phyloP scores from a whole-genome alignment of 2,797 vertebrate species.

The Kryptopterus vitreolus region DNA sequence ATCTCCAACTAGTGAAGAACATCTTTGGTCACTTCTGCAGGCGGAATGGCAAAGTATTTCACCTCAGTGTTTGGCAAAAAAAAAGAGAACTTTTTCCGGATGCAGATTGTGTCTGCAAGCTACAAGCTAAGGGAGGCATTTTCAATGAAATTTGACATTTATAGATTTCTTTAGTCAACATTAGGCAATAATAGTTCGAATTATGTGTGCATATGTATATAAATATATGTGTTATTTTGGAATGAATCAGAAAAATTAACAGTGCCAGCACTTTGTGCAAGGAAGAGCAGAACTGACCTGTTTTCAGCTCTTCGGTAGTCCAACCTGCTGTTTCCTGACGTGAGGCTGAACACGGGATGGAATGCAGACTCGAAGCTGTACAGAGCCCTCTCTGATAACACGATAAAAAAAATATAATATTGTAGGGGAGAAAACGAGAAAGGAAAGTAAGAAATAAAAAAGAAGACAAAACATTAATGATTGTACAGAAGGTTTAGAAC shows the following conservation, averaged over 20 bases:
- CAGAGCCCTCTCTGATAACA: conserved; percentile 83
- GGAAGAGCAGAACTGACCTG: conserved; percentile 73
- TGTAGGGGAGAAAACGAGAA: not conserved
- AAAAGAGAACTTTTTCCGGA: too few relatives aligned
- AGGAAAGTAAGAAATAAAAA: not conserved
- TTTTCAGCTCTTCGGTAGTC: conserved; percentile 92
- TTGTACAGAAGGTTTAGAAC: not conserved
- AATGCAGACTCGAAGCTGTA: conserved; percentile 95
- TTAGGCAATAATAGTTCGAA: not conserved
- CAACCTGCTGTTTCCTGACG: conserved; percentile 85
- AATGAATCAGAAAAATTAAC: not conserved
- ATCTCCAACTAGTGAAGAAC: too few relatives aligned
- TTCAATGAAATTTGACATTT: too few relatives aligned
- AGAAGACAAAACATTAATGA: not conserved
- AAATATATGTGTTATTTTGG: too few relatives aligned
- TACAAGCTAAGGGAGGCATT: too few relatives aligned
- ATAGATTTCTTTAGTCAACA: too few relatives aligned
- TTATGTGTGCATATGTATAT: too few relatives aligned
- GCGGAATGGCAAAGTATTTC: too few relatives aligned
- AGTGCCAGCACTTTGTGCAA: not conserved
- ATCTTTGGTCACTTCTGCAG: too few relatives aligned
- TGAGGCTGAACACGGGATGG: conserved; percentile 94
- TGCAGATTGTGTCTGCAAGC: too few relatives aligned
- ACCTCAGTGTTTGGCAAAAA: too few relatives aligned
- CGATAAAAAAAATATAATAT: not conserved